These are phyloP conservation scores for Conus betulinus DNA, from an alignment of 1,140 invertebrate genomes.

Conservation along the genomic window DNA sequence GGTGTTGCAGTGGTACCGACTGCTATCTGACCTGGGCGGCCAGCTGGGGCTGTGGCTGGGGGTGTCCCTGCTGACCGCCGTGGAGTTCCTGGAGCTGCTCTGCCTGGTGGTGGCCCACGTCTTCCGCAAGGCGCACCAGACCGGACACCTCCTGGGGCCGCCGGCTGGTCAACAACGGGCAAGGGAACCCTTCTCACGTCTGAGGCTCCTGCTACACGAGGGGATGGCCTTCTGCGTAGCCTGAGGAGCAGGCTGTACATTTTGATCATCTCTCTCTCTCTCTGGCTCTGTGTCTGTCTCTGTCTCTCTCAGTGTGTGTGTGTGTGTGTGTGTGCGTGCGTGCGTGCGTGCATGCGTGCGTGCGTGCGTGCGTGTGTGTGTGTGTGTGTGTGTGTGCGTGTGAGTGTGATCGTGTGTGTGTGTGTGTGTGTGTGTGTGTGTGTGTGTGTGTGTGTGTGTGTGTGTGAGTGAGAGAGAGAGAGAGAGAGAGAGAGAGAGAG, in stretches of 20 bases:
- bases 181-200: not conserved
- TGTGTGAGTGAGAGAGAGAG: too few species aligned
- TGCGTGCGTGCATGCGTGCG: not conserved
- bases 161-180: not conserved
- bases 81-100: slow-evolving; percentile 24
- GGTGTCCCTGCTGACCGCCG: slow-evolving; percentile 30
- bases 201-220: not conserved
- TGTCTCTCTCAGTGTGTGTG: not conserved
- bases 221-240: not conserved
- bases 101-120: not conserved
- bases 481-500: too few species aligned
- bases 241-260: too few species aligned
- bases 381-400: not conserved
- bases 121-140: not conserved
- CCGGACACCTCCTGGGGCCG: not conserved
- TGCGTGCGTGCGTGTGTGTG: slow-evolving; percentile 9
- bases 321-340: not conserved
- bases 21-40: slow-evolving; percentile 31
- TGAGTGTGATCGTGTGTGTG: not conserved
- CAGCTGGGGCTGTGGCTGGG: slow-evolving; percentile 38
- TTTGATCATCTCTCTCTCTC: not conserved
- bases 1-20: slow-evolving; percentile 24
- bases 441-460: slow-evolving; percentile 20
- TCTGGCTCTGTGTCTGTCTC: too few species aligned
- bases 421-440: slow-evolving; percentile 16